These are phyloP conservation scores for Sebastes taczanowskii DNA, from an alignment of 2,797 vertebrate genomes.

Conservation along the genomic window DNA sequence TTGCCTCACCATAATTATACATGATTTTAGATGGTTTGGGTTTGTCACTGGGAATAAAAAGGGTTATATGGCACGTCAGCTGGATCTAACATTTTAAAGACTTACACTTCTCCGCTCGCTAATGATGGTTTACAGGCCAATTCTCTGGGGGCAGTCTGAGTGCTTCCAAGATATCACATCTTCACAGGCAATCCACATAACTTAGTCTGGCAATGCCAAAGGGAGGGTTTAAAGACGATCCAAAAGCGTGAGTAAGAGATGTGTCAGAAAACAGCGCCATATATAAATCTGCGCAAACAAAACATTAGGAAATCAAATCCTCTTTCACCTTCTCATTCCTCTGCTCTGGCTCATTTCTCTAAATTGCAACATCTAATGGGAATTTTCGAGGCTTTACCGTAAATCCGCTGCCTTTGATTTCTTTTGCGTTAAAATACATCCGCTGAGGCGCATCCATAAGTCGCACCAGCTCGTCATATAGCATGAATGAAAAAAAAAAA, in stretches of 20 bases:
- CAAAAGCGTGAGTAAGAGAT: slow-evolving; percentile 70
- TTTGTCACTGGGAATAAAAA: slow-evolving; percentile 79
- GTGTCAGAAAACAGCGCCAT: slow-evolving; percentile 68
- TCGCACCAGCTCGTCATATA: background rate
- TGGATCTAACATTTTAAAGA: slow-evolving; percentile 79
- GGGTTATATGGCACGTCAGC: slow-evolving; percentile 74
- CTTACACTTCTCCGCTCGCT: slow-evolving; percentile 74
- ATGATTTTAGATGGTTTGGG: slow-evolving; percentile 78
- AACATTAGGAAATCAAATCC: slow-evolving; percentile 56
- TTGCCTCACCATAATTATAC: slow-evolving; percentile 76
- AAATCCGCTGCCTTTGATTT: slow-evolving; percentile 26
- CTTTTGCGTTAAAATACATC: background rate
- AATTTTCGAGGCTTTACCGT: background rate
- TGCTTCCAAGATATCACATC: slow-evolving; percentile 79
- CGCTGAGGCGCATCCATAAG: background rate
- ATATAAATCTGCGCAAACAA: slow-evolving; percentile 71
- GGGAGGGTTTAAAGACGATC: slow-evolving; percentile 77
- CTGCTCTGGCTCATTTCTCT: slow-evolving; percentile 30
- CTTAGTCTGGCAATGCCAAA: slow-evolving; percentile 79
- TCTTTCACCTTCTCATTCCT: slow-evolving; percentile 31
- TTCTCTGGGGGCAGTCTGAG: slow-evolving; percentile 78
- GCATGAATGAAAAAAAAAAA: background rate
- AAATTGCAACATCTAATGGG: slow-evolving; percentile 34
- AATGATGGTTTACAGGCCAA: slow-evolving; percentile 84
- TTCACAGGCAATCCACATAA: slow-evolving; percentile 78